Evolutionary conservation across 2,888 invertebrate species (phyloP), one percentile per base, ranked within the genome.

Genomic region (Macrosoma leucophasiata): DNA sequence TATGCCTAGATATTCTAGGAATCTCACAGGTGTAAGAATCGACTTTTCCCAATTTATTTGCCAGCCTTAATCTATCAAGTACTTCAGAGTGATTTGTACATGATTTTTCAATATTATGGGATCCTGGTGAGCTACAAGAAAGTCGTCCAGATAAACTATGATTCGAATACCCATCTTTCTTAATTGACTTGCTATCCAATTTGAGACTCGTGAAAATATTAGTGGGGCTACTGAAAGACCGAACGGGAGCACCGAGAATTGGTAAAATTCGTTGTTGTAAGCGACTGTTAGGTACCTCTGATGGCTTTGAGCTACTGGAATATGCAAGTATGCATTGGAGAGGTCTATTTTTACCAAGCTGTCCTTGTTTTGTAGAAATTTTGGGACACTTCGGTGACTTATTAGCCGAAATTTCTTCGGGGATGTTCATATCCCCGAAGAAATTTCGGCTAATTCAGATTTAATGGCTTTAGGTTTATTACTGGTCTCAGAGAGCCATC

Each of bases 141-240:
- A 45, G 21, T 48, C 48, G 36, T 44, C 43, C n/a, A 45, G 23
- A 18, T 48, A 45, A 9, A 45, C 44, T 3, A 45, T 24, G 13
- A 40, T 11, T 8, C 42, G 19, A 6, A 48, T 15, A 4, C 33
- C 31, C 13, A 13, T 23, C 6, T 25, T 11, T 28, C 46, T 13
- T 13, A 46, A 12, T 6, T 15, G 12, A 8, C 15, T 8, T 4
- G 43, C 43, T 11, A 40, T 15, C 35, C 41, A 46, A 24, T 39
- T 41, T 9, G 43, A 35, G 5, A 46, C 12, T 17, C 26, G 29
- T 6, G 41, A 29, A 20, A 47, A 44, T 5, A 33, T 30, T 19
- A 26, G n/a, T 14, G 44, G 47, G 6, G 47, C 42, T 1, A 25
- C 25, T 1, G 39, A 14, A 0, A 39, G 31, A 9, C 44, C 44